Base-by-base conservation (phyloP, 2,797 vertebrate species). In the Paratrypauchen microcephalus region DNA sequence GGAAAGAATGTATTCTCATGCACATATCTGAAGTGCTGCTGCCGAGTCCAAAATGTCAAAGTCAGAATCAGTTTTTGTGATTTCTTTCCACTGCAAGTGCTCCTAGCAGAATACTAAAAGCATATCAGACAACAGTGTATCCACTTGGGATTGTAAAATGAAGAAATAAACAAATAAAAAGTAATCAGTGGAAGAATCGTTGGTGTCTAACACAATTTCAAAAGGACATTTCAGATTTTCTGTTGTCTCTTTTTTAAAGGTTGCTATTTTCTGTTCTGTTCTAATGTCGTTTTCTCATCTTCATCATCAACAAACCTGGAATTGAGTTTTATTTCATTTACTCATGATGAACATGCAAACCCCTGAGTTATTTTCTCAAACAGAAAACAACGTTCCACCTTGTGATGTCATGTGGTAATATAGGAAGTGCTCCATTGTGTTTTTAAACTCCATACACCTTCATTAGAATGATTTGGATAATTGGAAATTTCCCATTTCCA, bases 161-260 rank as follows among this genome's bases (percentile, higher is more conserved):
- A 55, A 55, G 3, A 55, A 55, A 23, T 9, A 36, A 36, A 9
- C 2, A 36, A 36, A 36, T 8, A 55, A 55, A 55, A 4, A n/a
- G 50, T 21, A 0, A 52, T n/a, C 19, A 52, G 6, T 52, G 50
- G 50, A 52, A n/a, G 48, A 19, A 45, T 15, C 4, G 41, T 13
- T 15, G 41, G 13, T 45, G 41, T 2, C 41, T 15, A 45, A 45
- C 12, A 45, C 41, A 45, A 15, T 45, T 45, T 45, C 1, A 45
- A 45, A 45, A 45, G 41, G 13, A 45, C 6, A 16, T 45, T 45
- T 45, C 41, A 16, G 41, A 13, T 45, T 73, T 76, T 65, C 75
- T 61, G 16, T 77, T 82, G 66, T 75, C n/a, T 69, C 54, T 15
- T 69, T 28, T 83, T 75, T 72, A 77, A 73, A 81, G 60, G 18